Base-by-base conservation (phyloP, 2,888 invertebrate species). In the Synergus itoensis region DNA sequence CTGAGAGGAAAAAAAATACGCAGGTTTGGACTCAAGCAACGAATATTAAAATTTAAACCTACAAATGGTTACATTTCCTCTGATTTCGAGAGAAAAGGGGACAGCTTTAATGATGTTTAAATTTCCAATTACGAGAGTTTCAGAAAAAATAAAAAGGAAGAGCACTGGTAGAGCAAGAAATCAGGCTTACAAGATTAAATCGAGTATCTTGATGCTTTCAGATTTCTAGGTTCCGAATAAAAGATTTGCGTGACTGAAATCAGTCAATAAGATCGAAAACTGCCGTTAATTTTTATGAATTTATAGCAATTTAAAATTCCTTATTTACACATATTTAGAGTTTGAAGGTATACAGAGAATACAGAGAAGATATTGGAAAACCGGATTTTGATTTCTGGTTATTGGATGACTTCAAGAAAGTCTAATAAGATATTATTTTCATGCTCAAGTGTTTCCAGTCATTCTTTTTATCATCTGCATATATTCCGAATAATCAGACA, bases 351-450 rank as follows among this genome's bases (percentile, higher is more conserved):
- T 8, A 36, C 16, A n/a, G 40, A 36, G 11, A 60, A 60, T 60
- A 21, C 36, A 36, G 9, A 36, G 73, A 57, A 36, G n/a, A 53
- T n/a, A 36, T 65, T n/a, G 36, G 36, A 12, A 73, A 53, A 73
- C 73, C 73, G 40, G 73, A 73, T 53, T 53, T 73, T 28, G n/a
- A 73, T 53, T 73, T 73, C 53, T 53, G 53, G 53, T 73, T 73
- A 73, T 73, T 53, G n/a, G 36, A 48, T 36, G 53, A 57, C n/a
- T 53, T 73, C 12, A 73, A 48, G n/a, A 36, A 48, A 53, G 14
- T 64, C 40, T 40, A 64, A 64, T 64, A 64, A 64, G 48, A 57
- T 57, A 57, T 57, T 18, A 53, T 53, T 53, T 16, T 36, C 36
- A 36, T n/a, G n/a, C 18, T 5, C 16, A 64, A 28, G 64, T 64